These are phyloP conservation scores for Lepeophtheirus nordmannii DNA, from an alignment of 2,888 invertebrate genomes.

Conservation along the genomic window DNA sequence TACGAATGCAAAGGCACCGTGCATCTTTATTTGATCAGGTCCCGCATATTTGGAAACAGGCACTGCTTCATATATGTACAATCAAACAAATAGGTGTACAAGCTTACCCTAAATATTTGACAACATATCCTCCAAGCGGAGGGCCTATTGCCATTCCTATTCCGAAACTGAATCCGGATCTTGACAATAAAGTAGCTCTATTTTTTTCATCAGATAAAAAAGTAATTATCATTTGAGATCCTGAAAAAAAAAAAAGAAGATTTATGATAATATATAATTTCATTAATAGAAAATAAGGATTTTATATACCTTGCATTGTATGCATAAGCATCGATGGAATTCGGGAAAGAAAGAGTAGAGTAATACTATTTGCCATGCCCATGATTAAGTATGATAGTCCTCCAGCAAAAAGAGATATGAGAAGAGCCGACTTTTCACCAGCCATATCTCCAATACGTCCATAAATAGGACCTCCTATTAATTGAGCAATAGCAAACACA, in stretches of 20 bases:
- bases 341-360: slow-evolving; percentile 17
- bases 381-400: slow-evolving; percentile 14
- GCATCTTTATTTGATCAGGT: no score
- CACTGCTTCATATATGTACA: no score
- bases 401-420: slow-evolving; percentile 12
- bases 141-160: slow-evolving; percentile 24
- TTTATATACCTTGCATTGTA: slow-evolving; percentile 21
- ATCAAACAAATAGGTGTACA: neutral
- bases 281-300: no score
- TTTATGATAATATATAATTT: neutral
- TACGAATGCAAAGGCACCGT: no score
- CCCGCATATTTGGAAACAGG: no score
- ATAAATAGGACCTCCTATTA: slow-evolving; percentile 22
- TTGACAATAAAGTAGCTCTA: slow-evolving; percentile 1
- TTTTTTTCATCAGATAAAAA: slow-evolving; percentile 3
- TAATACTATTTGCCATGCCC: slow-evolving; percentile 18
- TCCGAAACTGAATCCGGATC: slow-evolving; percentile 21
- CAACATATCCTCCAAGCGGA: slow-evolving; percentile 12
- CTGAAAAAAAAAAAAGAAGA: slow-evolving; percentile 8
- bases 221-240: slow-evolving; percentile 17
- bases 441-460: slow-evolving; percentile 19
- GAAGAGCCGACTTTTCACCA: slow-evolving; percentile 18
- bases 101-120: neutral
- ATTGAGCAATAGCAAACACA: slow-evolving; percentile 19
- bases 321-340: slow-evolving; percentile 22